These are phyloP conservation scores for Andrena dorsata DNA, from an alignment of 2,888 invertebrate genomes.

Conservation along the genomic window DNA sequence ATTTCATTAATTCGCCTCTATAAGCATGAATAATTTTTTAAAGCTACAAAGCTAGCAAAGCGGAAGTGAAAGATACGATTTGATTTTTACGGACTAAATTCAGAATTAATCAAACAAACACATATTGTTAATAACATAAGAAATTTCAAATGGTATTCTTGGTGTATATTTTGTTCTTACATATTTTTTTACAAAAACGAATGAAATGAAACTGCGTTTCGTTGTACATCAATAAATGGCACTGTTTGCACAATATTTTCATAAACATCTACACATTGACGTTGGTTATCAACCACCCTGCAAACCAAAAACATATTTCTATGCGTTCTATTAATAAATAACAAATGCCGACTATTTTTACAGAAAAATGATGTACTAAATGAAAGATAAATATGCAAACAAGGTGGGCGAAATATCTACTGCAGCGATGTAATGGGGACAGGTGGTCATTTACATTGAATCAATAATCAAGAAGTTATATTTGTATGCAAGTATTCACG, in stretches of 20 bases:
- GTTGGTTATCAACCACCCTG: conserved; percentile 16
- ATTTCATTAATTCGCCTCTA: too few species aligned
- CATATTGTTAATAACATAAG: too few species aligned
- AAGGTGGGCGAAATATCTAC: conserved; percentile 17
- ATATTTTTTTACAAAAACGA: too few species aligned
- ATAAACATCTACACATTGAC: neutral
- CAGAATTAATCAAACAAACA: too few species aligned
- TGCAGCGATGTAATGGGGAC: conserved; percentile 34
- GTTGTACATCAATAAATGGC: too few species aligned
- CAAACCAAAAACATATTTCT: neutral
- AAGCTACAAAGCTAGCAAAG: too few species aligned
- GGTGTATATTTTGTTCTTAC: too few species aligned
- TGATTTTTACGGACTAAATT: too few species aligned
- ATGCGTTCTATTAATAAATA: conserved; percentile 31
- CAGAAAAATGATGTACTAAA: conserved; percentile 22
- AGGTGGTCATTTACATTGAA: conserved; percentile 40
- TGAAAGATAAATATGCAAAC: conserved; percentile 54
- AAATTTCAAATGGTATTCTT: too few species aligned
- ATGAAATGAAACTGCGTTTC: too few species aligned
- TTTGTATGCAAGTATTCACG: conserved; percentile 22
- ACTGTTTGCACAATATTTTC: conserved; percentile 12
- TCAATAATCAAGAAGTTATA: conserved; percentile 49
- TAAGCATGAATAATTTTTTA: too few species aligned
- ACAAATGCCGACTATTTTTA: conserved; percentile 18
- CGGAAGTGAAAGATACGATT: too few species aligned